Conservation (phyloP, 53 echinoderm and acorn worm species). For the Luidia sarsii region DNA sequence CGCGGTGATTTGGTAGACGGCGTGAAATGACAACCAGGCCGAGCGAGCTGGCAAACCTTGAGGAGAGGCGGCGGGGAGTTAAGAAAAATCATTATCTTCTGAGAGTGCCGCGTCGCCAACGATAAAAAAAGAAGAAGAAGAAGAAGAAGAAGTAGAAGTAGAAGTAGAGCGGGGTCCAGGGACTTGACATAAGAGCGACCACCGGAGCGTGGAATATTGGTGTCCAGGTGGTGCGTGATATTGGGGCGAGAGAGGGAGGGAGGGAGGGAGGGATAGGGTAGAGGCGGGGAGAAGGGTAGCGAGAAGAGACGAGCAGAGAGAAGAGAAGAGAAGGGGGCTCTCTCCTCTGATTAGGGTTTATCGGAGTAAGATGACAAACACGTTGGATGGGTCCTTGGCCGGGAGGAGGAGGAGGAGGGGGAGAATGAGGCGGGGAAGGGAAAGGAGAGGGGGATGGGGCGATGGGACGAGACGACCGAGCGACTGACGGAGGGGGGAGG, state of each 20-base stretch:
- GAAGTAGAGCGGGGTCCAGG: no score
- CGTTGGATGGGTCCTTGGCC: slow-evolving; percentile 16
- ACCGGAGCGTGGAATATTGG: slow-evolving; percentile 43
- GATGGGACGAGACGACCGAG: slow-evolving; percentile 9
- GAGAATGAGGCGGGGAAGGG: slow-evolving; percentile 25
- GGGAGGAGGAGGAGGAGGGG: slow-evolving; percentile 19
- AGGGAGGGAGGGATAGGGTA: no score
- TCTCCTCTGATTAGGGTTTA: no score
- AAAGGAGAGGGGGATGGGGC: slow-evolving; percentile 4
- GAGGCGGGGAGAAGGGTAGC: no score
- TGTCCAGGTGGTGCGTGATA: slow-evolving; percentile 43
- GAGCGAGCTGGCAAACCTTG: background rate
- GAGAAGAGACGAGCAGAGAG: no score
- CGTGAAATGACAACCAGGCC: slow-evolving; percentile 38
- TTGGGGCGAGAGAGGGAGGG: no score
- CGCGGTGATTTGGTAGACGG: slow-evolving; percentile 41
- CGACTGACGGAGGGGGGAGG: no score
- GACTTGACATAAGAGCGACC: background rate
- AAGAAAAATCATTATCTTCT: slow-evolving; percentile 6
- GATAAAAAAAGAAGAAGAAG: no score
- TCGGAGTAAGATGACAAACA: slow-evolving; percentile 43
- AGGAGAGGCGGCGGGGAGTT: background rate
- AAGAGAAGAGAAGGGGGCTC: no score
- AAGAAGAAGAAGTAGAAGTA: no score
- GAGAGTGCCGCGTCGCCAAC: background rate